phyloP scores from a whole-genome alignment of 2,888 invertebrate genomes.

The Invenusta paracnida region DNA sequence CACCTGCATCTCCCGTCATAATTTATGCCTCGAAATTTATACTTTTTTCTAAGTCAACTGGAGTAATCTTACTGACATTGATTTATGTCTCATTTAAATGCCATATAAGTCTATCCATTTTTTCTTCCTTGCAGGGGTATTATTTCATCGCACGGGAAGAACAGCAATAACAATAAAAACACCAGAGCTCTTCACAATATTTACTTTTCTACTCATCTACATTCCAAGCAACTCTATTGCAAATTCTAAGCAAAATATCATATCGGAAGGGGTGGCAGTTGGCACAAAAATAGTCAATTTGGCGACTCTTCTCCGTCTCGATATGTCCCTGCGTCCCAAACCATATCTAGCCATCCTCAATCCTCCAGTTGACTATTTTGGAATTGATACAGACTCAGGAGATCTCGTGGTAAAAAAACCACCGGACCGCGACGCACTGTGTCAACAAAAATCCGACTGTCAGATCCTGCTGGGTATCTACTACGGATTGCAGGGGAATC shows the following conservation, averaged over 20 bases:
- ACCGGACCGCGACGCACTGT: constrained; percentile 34
- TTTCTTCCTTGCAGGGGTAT: too few species aligned
- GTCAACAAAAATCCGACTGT: constrained; percentile 31
- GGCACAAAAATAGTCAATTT: constrained; percentile 33
- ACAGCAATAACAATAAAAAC: too few species aligned
- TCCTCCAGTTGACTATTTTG: constrained; percentile 33
- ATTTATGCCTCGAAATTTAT: too few species aligned
- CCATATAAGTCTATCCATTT: too few species aligned
- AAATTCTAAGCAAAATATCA: neutral
- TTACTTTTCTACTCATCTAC: too few species aligned
- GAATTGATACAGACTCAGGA: neutral
- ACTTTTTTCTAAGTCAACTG: too few species aligned
- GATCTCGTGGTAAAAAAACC: constrained; percentile 27
- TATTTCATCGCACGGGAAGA: too few species aligned
- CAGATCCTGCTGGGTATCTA: neutral
- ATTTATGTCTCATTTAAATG: too few species aligned
- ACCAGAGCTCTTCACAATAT: too few species aligned
- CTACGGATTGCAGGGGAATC: constrained; percentile 20
- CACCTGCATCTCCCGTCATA: too few species aligned
- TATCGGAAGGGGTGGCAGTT: neutral
- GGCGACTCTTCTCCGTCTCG: constrained; percentile 9
- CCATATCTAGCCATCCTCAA: constrained; percentile 20
- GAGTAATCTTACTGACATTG: too few species aligned
- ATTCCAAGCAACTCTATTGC: too few species aligned
- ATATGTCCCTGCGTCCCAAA: neutral